A percentile compares a stretch with the other conserved stretches of the same genome.
Conservation (phyloP, 2,797 vertebrate genomes). For the Emys orbicularis region DNA sequence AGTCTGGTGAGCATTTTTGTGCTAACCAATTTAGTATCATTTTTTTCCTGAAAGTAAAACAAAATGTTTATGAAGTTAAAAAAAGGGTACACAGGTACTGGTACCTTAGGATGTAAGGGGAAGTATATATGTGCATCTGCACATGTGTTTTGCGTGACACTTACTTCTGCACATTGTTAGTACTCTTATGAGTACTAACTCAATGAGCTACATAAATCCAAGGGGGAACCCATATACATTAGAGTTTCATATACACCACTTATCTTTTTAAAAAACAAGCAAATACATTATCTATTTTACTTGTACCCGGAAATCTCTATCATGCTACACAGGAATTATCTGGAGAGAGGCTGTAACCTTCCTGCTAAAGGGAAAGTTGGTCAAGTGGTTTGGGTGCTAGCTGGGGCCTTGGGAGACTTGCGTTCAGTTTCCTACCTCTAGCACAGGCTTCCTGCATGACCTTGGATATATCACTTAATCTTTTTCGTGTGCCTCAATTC, state of each 20-base stretch:
- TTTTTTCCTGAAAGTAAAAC: neutral
- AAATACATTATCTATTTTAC: neutral
- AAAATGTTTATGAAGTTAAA: neutral
- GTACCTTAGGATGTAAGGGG: neutral
- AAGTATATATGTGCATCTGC: neutral
- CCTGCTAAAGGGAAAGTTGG: constrained; percentile 5
- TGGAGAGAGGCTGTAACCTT: constrained; percentile 21
- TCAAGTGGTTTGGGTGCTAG: constrained; percentile 4
- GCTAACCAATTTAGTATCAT: neutral
- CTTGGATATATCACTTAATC: constrained; percentile 23
- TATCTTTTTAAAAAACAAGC: neutral
- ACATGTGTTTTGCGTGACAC: neutral
- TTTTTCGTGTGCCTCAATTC: constrained; percentile 35
- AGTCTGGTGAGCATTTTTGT: neutral
- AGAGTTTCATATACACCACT: neutral
- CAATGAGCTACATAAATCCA: neutral
- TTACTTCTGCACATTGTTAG: accelerated
- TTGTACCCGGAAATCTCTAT: neutral
- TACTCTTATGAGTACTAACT: neutral
- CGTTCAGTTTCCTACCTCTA: constrained; percentile 41
- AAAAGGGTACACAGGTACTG: neutral
- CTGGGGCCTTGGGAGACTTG: constrained; percentile 14
- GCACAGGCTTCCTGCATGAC: constrained; percentile 39
- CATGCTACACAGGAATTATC: neutral
- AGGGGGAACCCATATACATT: neutral